Evolutionary conservation across 2,113 vertebrate species (phyloP).

Genomic region (Parus major): DNA sequence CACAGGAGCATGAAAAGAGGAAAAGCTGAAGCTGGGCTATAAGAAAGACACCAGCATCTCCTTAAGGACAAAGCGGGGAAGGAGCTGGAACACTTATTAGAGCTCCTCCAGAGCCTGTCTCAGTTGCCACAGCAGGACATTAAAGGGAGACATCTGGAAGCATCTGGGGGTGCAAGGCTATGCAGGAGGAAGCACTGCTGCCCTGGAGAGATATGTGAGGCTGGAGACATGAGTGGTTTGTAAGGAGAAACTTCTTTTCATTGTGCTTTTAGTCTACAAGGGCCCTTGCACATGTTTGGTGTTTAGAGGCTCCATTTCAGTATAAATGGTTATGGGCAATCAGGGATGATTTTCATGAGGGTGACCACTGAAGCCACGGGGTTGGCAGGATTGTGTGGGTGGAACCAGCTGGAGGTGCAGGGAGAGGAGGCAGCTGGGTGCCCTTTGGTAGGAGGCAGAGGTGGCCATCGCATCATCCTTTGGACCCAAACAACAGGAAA

Average conservation of each 20-base stretch:
- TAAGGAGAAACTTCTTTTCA: background rate
- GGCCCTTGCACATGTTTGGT: background rate
- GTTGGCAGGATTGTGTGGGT: background rate
- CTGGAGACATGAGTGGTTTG: background rate
- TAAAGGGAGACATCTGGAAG: background rate
- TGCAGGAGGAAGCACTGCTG: background rate
- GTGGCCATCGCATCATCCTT: rapidly evolving
- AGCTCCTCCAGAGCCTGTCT: background rate
- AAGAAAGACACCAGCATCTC: background rate
- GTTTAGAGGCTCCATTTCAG: background rate
- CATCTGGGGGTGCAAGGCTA: background rate
- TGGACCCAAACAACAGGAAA: background rate
- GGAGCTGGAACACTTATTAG: background rate
- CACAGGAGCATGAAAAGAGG: constrained; percentile 2
- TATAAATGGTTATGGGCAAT: background rate
- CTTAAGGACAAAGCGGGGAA: background rate
- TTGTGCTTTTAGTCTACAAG: background rate
- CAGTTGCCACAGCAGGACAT: background rate
- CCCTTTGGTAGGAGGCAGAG: background rate
- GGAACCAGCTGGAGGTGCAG: background rate
- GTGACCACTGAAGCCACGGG: background rate
- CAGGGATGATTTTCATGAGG: background rate
- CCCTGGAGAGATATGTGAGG: background rate
- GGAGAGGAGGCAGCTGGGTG: background rate
- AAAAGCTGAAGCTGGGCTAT: background rate